phyloP scores from a whole-genome alignment of 2,113 vertebrate genomes.

The Tichodroma muraria region DNA sequence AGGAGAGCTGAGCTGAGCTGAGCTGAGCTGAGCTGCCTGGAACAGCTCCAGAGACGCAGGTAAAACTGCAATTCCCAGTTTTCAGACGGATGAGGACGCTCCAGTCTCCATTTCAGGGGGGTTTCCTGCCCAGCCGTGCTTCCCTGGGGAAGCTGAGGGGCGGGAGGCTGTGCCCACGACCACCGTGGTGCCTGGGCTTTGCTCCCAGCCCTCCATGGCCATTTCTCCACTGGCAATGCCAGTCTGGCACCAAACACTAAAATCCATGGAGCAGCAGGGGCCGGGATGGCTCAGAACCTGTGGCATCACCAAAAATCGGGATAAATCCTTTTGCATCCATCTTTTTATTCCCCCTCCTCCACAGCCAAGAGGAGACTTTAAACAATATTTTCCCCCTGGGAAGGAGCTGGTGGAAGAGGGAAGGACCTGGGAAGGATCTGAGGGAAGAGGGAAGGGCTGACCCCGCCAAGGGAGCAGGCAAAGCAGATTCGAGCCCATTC shows the following conservation, averaged over 20 bases:
- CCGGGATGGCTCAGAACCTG: background rate
- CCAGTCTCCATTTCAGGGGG: background rate
- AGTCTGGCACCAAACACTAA: fast-evolving
- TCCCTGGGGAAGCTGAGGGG: background rate
- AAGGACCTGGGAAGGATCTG: too few species aligned
- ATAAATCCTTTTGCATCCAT: background rate
- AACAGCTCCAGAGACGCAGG: background rate
- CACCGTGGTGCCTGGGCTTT: background rate
- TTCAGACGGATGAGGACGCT: background rate
- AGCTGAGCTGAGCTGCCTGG: background rate
- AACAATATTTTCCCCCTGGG: background rate
- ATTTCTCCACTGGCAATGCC: fast-evolving
- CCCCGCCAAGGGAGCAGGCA: fast-evolving
- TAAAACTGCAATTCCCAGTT: background rate
- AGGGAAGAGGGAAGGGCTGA: background rate
- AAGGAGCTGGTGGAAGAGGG: background rate
- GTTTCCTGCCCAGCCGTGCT: background rate
- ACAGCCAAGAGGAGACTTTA: too few species aligned
- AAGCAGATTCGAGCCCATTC: background rate
- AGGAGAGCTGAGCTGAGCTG: too few species aligned
- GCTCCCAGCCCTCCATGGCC: background rate
- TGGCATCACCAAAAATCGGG: background rate
- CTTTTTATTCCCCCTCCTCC: fast-evolving
- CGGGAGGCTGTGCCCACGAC: too few species aligned
- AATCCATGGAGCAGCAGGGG: background rate